Evolutionary conservation across 2,113 vertebrate genomes (phyloP), one percentile per base, ranked within the genome.

Genomic region (Aythya baeri): DNA sequence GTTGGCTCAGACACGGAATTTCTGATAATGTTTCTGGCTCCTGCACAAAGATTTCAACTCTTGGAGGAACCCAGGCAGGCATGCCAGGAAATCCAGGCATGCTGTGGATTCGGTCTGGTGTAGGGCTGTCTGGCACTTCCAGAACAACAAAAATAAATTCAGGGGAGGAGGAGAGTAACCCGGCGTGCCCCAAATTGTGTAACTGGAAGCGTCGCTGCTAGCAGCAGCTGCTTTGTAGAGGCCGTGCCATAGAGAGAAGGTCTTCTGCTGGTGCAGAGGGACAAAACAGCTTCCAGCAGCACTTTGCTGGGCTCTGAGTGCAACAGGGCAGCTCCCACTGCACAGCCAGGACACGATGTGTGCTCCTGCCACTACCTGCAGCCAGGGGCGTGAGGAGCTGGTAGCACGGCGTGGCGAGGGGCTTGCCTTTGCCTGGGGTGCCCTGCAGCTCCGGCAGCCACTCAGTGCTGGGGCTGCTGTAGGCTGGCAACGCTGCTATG

Each of bases 291-390:
- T 71, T 83, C 83, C 59, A 74, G 68, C 36, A 4, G 57, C 32
- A 59, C 86, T 92, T 21, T 62, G 21, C 50, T 43, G 1, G 2
- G 77, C 41, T 67, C 52, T 44, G 86, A 62, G 80, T 41, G 57
- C 55, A 62, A 1, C 27, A 8, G 7, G 44, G 32, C 63, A 80
- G 68, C 41, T 74, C 20, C 29, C 0, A 4, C 63, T 1, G 34
- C 1, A 0, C 25, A 65, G 82, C 32, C 81, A 77, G 58, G 49
- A 62, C 0, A 0, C 1, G 0, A 0, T 5, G 36, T 31, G 82
- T 65, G 49, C 84, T 59, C 36, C 27, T 3, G 1, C 44, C 20
- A 9, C 59, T 41, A 65, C 74, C 61, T 0, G 3, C 38, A 0
- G 4, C 57, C 1, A 4, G 46, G 17, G 17, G 7, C 23, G 12